Base-by-base conservation (phyloP, 2,888 invertebrate genomes). In the Drosophila subquinaria region DNA sequence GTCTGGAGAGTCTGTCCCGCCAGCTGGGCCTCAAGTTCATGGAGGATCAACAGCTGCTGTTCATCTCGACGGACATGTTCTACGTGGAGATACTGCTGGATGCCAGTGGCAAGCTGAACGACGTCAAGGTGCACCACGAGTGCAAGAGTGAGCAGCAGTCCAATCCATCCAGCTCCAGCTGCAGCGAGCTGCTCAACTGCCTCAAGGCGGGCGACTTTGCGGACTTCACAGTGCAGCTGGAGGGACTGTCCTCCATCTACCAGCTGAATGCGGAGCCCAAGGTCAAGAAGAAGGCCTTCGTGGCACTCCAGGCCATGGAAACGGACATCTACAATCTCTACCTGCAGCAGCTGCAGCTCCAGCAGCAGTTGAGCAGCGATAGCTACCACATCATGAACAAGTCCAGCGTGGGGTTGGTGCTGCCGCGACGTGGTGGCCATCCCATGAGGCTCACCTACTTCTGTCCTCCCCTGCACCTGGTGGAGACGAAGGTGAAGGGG, bases 1-100 rank as follows among this genome's bases (percentile, higher is more conserved):
- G 98, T 72, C 94, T 98, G 68, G 98, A 98, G 92, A 97, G 97
- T 92, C 95, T 98, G 53, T 97, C 98, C 1, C 94, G 98, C 63
- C 98, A 98, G 92, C 94, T 98, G 72, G 97, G 97, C 94, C 94
- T 98, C 63, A 97, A 98, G 92, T 97, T 98, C 93, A 96, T 97
- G 90, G 96, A 96, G 73, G 97, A 97, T 61, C 95, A 96, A 68
- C 95, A 96, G 53, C 96, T 96, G 48, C 94, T 97, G 71, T 98
- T 98, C 91, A 98, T 98, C 92, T 98, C 97, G 43, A 98, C 98
- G 0, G 98, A 98, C 91, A 98, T 98, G 98, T 98, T 98, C 93
- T 98, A 97, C 92, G 94, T 98, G 82, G 98, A 98, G 94, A 96
- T 99, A 85, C 94, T 97, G 60, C 94, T 98, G 61, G 98, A 98